Evolutionary conservation across 1,140 invertebrate species (phyloP).

Genomic region (Phortica variegata): DNA sequence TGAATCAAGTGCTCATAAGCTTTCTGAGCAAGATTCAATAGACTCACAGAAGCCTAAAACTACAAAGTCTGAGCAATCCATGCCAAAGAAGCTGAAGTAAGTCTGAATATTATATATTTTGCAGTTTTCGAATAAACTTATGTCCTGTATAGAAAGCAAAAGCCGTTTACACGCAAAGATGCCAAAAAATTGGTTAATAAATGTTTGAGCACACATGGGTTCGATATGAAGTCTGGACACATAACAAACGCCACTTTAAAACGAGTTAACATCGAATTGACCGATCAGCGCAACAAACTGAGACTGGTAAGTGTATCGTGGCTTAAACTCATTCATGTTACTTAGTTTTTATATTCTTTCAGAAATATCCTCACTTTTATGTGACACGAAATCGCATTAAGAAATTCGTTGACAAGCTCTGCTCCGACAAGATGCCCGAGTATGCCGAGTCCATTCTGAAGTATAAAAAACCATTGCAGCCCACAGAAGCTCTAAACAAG

Average conservation of each 20-base stretch:
- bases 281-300: conserved; percentile 31
- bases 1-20: background rate
- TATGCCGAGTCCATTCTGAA: conserved; percentile 27
- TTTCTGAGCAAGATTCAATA: no score
- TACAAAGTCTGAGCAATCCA: no score
- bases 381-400: conserved; percentile 47
- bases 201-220: conserved; percentile 23
- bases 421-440: conserved; percentile 33
- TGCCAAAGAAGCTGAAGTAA: background rate
- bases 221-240: conserved; percentile 27
- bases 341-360: background rate
- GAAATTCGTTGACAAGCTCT: conserved; percentile 49
- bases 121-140: no score
- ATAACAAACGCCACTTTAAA: conserved; percentile 27
- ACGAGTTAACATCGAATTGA: conserved; percentile 25
- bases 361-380: conserved; percentile 45
- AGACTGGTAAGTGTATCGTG: conserved; percentile 28
- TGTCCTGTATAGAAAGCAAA: background rate
- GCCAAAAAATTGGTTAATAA: conserved; percentile 30
- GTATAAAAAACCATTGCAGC: conserved; percentile 28
- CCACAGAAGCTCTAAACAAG: conserved; percentile 18
- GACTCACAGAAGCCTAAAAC: no score
- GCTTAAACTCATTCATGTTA: background rate
- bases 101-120: conserved; percentile 13
- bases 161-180: conserved; percentile 33